Conservation (phyloP, 2,113 vertebrate genomes). For the Okapia johnstoni region DNA sequence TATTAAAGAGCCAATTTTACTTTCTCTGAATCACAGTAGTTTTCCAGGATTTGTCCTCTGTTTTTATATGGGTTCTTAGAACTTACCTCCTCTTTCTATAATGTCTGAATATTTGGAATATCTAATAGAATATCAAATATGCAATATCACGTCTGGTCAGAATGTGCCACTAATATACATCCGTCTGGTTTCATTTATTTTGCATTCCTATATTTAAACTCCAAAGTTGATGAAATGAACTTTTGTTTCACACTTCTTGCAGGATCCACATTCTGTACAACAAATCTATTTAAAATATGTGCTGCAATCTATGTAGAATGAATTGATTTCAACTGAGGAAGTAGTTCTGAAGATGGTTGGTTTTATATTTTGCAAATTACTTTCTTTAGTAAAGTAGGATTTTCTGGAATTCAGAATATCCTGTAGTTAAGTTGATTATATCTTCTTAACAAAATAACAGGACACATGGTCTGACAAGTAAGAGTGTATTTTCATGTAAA, state of each 20-base stretch:
- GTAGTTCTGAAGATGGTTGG: neutral
- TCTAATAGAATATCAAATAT: neutral
- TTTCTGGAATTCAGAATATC: neutral
- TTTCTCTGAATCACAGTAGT: neutral
- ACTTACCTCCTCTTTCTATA: neutral
- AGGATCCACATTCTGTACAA: neutral
- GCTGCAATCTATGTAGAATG: neutral
- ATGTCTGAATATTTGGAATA: neutral
- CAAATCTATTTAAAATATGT: neutral
- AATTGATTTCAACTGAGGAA: neutral
- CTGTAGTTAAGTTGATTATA: neutral
- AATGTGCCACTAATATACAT: neutral
- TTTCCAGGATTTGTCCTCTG: neutral
- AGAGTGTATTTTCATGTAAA: neutral
- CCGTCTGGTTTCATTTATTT: neutral
- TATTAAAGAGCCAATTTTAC: neutral
- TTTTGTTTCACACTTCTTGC: neutral
- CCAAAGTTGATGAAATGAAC: neutral
- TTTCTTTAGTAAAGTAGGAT: neutral
- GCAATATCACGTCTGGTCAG: neutral
- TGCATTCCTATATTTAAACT: neutral
- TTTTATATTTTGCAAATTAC: constrained; percentile 2
- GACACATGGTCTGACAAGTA: neutral
- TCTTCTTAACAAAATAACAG: neutral
- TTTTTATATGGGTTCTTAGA: neutral